phyloP scores from a whole-genome alignment of 2,113 vertebrate genomes.

The Sterna hirundo region DNA sequence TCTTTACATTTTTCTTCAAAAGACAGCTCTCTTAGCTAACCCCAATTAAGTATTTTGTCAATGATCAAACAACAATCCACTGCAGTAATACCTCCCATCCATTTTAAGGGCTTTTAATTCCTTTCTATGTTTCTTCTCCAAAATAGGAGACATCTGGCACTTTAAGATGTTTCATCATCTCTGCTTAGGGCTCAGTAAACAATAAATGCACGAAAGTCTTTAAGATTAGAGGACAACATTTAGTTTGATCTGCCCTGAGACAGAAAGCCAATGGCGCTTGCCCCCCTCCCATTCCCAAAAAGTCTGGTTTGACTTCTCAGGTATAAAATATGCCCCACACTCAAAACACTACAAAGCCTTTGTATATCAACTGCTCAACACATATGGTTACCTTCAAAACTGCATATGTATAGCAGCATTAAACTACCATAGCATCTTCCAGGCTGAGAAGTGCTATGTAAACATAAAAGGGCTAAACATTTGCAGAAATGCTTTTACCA shows the following conservation, averaged over 20 bases:
- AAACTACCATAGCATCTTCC: neutral
- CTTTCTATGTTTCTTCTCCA: neutral
- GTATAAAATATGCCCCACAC: neutral
- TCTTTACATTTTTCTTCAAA: neutral
- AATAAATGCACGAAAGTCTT: neutral
- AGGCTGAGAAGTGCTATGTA: neutral
- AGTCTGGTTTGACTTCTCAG: neutral
- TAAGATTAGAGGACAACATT: neutral
- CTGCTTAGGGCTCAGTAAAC: neutral
- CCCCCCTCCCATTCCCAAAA: neutral
- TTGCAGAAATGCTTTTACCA: neutral
- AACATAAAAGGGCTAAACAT: slow-evolving; percentile 15
- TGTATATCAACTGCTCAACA: neutral
- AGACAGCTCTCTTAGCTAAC: neutral
- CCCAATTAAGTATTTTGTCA: neutral
- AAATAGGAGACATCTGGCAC: neutral
- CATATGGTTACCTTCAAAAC: neutral
- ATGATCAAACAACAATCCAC: neutral
- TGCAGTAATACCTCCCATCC: neutral
- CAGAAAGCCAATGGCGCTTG: neutral
- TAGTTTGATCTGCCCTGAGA: neutral
- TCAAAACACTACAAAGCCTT: neutral
- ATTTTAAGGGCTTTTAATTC: neutral
- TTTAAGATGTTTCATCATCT: neutral
- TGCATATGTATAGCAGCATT: neutral